These are phyloP conservation scores for Tringa solitaria DNA, from an alignment of 2,113 vertebrate species.

Conservation along the genomic window DNA sequence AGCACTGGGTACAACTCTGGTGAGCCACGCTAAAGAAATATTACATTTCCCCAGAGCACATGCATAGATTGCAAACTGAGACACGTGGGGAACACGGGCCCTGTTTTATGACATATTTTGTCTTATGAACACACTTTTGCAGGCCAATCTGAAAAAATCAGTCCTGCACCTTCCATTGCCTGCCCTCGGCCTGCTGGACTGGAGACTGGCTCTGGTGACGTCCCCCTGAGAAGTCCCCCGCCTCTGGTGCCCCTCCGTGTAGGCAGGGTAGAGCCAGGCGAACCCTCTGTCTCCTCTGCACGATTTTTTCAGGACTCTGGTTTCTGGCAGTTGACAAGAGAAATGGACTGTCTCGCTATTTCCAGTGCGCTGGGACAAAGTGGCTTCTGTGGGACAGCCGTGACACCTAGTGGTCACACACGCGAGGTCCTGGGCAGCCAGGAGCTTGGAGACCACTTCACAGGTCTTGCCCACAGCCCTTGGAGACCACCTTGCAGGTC, in stretches of 20 bases:
- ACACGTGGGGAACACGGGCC: neutral
- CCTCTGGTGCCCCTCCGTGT: fast-evolving
- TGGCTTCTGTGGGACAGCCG: slow-evolving; percentile 9
- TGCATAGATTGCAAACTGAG: neutral
- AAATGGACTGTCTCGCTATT: fast-evolving
- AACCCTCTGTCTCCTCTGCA: neutral
- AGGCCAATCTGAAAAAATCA: neutral
- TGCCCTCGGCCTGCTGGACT: fast-evolving
- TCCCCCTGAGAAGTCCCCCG: neutral
- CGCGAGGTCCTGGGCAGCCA: neutral
- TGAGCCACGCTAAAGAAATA: neutral
- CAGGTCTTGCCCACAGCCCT: neutral
- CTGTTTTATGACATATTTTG: neutral
- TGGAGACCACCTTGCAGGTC: fast-evolving
- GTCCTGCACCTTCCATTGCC: neutral
- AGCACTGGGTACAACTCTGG: neutral
- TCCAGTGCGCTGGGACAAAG: neutral
- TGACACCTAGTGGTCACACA: slow-evolving; percentile 68
- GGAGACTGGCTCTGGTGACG: neutral
- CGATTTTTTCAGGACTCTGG: fast-evolving
- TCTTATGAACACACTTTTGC: neutral
- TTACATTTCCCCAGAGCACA: neutral
- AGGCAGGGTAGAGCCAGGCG: neutral
- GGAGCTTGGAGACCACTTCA: too few species aligned
- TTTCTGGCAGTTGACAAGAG: neutral